These are phyloP conservation scores for Puma concolor DNA, from an alignment of 2,113 vertebrate genomes.

Conservation along the genomic window DNA sequence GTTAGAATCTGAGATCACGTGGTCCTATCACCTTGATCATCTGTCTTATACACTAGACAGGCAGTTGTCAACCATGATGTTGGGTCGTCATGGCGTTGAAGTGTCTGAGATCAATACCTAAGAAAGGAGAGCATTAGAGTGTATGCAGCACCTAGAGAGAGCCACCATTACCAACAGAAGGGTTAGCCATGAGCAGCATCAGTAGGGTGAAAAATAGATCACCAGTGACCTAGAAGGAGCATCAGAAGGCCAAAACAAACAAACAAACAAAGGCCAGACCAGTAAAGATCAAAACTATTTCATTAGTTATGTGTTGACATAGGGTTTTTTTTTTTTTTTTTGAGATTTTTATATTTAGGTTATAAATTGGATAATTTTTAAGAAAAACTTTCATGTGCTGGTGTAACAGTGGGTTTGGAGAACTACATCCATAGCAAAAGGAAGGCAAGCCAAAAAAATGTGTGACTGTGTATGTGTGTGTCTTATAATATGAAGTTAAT, in stretches of 20 bases:
- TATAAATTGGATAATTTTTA: constrained; percentile 42
- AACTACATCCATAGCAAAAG: background rate
- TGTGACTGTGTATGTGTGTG: background rate
- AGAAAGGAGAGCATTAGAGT: background rate
- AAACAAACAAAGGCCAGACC: background rate
- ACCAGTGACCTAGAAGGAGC: background rate
- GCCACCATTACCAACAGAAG: background rate
- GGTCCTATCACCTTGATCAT: background rate
- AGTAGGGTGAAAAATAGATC: background rate
- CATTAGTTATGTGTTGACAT: background rate
- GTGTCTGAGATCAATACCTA: background rate
- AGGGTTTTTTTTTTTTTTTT: background rate
- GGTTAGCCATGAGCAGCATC: background rate
- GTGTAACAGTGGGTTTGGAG: background rate
- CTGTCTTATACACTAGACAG: background rate
- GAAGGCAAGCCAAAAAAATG: background rate
- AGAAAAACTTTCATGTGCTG: background rate
- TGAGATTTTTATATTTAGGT: background rate
- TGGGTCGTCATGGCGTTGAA: background rate
- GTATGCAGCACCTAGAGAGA: fast-evolving
- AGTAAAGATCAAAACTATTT: background rate
- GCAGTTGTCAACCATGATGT: background rate
- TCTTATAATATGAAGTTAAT: background rate
- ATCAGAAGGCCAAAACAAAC: background rate
- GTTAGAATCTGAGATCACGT: background rate